Conservation (phyloP, 1,140 invertebrate genomes). For the Periplaneta americana region DNA sequence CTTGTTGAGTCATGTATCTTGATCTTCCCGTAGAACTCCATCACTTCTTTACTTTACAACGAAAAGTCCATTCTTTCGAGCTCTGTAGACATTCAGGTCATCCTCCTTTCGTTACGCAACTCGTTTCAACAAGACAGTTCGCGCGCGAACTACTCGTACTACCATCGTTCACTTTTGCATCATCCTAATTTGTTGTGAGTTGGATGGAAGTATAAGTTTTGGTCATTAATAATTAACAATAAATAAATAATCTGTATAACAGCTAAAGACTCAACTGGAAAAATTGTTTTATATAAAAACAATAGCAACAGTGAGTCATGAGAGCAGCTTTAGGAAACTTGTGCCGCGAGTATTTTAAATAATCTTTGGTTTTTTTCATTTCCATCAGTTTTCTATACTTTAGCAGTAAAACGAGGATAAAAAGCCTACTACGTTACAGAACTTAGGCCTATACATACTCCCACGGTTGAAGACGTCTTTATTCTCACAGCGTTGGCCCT, state of each 20-base stretch:
- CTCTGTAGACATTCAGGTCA: neutral
- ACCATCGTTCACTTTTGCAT: neutral
- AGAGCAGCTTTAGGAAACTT: neutral
- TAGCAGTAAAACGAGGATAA: conserved; percentile 53
- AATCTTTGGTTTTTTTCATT: conserved; percentile 7
- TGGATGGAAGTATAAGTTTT: conserved; percentile 2
- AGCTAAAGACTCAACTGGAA: conserved; percentile 2
- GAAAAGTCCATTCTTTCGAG: neutral
- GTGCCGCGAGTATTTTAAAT: conserved; percentile 3
- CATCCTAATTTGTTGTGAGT: conserved; percentile 13
- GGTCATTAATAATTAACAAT: conserved; percentile 1
- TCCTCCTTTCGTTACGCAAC: neutral
- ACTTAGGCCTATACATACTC: conserved; percentile 56
- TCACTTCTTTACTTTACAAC: neutral
- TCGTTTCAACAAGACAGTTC: neutral
- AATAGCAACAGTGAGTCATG: neutral
- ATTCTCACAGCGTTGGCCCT: conserved; percentile 74
- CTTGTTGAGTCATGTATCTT: neutral
- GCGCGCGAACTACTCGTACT: neutral
- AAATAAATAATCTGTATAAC: conserved; percentile 9
- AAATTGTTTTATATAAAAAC: neutral
- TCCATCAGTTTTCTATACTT: conserved; percentile 16
- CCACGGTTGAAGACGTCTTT: conserved; percentile 63
- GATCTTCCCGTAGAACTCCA: conserved; percentile 7
- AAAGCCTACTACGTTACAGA: conserved; percentile 47